These are phyloP conservation scores for Halcyon malimbica DNA, from an alignment of 2,113 vertebrate species.

Conservation along the genomic window DNA sequence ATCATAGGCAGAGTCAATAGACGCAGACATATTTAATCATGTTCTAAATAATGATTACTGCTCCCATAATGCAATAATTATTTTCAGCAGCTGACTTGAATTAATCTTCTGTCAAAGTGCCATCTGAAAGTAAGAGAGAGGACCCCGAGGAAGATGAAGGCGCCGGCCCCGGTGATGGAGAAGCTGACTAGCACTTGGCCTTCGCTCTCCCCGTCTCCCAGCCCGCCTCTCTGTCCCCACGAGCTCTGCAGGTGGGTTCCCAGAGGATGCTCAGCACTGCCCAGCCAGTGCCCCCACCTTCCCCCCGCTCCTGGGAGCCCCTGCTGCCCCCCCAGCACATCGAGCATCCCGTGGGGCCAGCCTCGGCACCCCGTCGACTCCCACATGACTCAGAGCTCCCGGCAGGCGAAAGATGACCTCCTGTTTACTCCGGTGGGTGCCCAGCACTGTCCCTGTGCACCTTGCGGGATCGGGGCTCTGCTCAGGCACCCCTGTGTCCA, in stretches of 20 bases:
- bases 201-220: background rate
- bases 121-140: conserved; percentile 73
- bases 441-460: background rate
- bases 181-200: background rate
- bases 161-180: conserved; percentile 5
- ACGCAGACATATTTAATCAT: conserved; percentile 98
- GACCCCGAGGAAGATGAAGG: conserved; percentile 56
- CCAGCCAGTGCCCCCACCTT: rapidly evolving
- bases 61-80: conserved; percentile 96
- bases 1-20: conserved; percentile 97
- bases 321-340: background rate
- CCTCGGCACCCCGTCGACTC: rapidly evolving
- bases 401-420: background rate
- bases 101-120: conserved; percentile 91
- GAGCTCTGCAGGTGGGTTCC: background rate
- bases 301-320: background rate
- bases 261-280: background rate
- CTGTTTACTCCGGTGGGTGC: background rate
- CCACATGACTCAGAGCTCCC: background rate
- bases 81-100: conserved; percentile 94
- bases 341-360: rapidly evolving
- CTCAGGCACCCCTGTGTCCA: background rate
- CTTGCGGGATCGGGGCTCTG: rapidly evolving
- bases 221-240: background rate
- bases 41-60: conserved; percentile 97